These are phyloP conservation scores for Parnassius glacialis DNA, from an alignment of 2,888 invertebrate genomes.

Conservation along the genomic window DNA sequence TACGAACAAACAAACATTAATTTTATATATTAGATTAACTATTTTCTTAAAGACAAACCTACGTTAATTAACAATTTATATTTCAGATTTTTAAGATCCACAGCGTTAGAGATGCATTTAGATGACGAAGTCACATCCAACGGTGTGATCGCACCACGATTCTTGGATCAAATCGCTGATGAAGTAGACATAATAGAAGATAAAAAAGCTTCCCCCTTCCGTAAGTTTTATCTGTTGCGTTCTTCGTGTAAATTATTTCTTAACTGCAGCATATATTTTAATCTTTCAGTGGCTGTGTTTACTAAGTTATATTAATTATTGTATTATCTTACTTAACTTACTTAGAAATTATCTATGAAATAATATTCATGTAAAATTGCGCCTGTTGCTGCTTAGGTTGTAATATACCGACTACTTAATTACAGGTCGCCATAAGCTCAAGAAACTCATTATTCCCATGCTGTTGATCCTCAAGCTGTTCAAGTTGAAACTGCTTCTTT, in stretches of 20 bases:
- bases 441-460: constrained; percentile 91
- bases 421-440: constrained; percentile 89
- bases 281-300: no score
- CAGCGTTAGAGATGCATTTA: constrained; percentile 87
- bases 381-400: no score
- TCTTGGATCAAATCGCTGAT: constrained; percentile 90
- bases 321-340: no score
- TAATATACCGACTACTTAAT: constrained; percentile 25
- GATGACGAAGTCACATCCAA: constrained; percentile 88
- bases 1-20: no score
- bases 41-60: no score
- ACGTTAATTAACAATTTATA: no score
- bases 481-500: constrained; percentile 89
- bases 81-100: constrained; percentile 87
- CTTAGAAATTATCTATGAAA: no score
- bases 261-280: no score
- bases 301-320: no score
- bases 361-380: no score
- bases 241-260: no score
- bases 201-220: constrained; percentile 89
- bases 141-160: constrained; percentile 88
- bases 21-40: no score
- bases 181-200: constrained; percentile 91
- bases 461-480: constrained; percentile 90
- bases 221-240: constrained; percentile 76